A percentile compares a stretch with the other conserved stretches of the same genome.
Evolutionary conservation across 2,113 vertebrate species (phyloP).

Genomic region (Pantherophis guttatus): DNA sequence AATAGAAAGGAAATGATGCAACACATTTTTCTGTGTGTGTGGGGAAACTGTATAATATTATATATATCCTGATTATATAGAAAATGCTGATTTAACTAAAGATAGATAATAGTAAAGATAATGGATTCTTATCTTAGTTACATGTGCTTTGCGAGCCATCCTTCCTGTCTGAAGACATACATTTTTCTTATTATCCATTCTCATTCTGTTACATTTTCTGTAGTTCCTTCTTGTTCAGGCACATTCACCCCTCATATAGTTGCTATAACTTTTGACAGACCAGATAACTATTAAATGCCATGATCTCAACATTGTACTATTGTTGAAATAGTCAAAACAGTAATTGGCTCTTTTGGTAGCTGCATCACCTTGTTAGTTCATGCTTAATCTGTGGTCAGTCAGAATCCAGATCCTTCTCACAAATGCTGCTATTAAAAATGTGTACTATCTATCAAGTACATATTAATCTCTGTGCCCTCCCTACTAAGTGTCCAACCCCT

Average conservation of each 20-base stretch:
- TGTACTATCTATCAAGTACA: background rate
- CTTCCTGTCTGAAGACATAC: background rate
- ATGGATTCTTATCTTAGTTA: background rate
- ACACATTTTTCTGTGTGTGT: background rate
- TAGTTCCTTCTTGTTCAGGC: background rate
- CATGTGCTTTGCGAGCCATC: background rate
- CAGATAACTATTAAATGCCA: background rate
- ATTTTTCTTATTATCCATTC: background rate
- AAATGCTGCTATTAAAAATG: background rate
- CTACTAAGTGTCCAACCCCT: background rate
- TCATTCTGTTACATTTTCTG: background rate
- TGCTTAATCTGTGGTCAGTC: too few relatives aligned
- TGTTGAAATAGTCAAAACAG: background rate
- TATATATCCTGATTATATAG: background rate
- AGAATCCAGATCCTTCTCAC: background rate
- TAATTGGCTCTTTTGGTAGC: background rate
- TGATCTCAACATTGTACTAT: background rate
- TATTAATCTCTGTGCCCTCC: background rate
- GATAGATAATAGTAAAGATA: background rate
- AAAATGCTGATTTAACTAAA: conserved; percentile 3
- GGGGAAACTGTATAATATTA: background rate
- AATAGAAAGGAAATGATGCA: background rate
- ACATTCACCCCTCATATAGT: background rate
- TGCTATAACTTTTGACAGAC: background rate
- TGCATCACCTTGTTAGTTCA: too few relatives aligned